Percentiles rank a stretch among this genome's conserved stretches.
These are phyloP conservation scores for Gallinago paraguaiae DNA, from an alignment of 2,113 vertebrate genomes.

Conservation along the genomic window DNA sequence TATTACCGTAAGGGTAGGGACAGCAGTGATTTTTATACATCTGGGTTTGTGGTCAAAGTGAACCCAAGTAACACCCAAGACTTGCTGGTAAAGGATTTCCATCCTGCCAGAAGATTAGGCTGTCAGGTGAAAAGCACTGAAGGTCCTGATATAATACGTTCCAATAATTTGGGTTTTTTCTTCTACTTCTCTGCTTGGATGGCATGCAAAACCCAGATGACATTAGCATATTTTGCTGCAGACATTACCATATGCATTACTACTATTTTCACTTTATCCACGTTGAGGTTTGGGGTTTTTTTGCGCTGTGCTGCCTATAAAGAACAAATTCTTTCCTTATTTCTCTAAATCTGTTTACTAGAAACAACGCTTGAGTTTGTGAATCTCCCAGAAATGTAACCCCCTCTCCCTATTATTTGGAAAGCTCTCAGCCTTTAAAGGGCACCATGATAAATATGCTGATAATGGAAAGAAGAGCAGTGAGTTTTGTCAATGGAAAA, in stretches of 20 bases:
- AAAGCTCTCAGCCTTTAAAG: not conserved
- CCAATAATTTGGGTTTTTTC: accelerated
- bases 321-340: not conserved
- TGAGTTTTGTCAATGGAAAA: not conserved
- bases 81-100: not conserved
- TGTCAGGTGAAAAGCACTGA: not conserved
- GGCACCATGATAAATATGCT: not conserved
- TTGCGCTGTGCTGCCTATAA: not conserved
- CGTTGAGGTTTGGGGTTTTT: accelerated
- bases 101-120: not conserved
- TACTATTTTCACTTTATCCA: not conserved
- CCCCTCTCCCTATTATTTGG: not conserved
- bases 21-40: not conserved
- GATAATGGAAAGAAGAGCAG: not conserved
- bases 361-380: not conserved
- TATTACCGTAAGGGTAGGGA: not conserved
- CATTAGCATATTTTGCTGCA: not conserved
- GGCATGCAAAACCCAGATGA: not conserved
- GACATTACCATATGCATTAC: not conserved
- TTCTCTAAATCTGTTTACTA: not conserved
- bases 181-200: not conserved
- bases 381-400: not conserved
- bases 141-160: not conserved
- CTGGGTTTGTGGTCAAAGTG: not conserved
- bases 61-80: not conserved